Conservation (phyloP, 2,888 invertebrate species). For the Polymixis lichenea region DNA sequence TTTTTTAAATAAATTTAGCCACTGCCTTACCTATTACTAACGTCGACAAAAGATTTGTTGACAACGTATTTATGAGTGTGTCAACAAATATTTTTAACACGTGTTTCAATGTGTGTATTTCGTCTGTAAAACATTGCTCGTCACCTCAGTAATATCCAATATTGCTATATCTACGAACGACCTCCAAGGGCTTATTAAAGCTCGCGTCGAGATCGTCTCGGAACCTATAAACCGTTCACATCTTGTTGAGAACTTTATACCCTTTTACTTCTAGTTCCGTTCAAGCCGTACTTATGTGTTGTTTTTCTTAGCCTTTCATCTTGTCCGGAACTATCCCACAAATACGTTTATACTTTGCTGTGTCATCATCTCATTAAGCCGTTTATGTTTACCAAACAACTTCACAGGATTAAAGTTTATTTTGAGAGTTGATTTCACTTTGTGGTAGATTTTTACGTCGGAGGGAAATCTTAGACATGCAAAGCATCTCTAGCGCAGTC, state of each 20-base stretch:
- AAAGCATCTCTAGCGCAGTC: neutral
- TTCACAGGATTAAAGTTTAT: constrained; percentile 4
- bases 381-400: constrained; percentile 21
- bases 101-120: constrained; percentile 24
- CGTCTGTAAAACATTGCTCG: constrained; percentile 4
- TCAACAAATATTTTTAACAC: constrained; percentile 32
- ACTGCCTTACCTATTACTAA: constrained; percentile 8
- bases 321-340: constrained; percentile 19
- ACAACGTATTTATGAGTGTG: constrained; percentile 27
- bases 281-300: constrained; percentile 25
- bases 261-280: constrained; percentile 32
- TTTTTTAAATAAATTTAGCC: neutral
- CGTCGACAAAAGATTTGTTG: constrained; percentile 29
- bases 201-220: constrained; percentile 18
- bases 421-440: constrained; percentile 8
- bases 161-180: constrained; percentile 10
- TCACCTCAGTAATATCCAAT: constrained; percentile 5
- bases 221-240: constrained; percentile 50
- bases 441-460: neutral
- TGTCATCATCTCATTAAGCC: constrained; percentile 9
- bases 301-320: constrained; percentile 35
- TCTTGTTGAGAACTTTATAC: constrained; percentile 49
- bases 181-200: constrained; percentile 30
- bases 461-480: neutral
- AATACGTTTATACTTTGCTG: constrained; percentile 27